Conservation (phyloP, 2,797 vertebrate species). For the Amphiprion clarkii region DNA sequence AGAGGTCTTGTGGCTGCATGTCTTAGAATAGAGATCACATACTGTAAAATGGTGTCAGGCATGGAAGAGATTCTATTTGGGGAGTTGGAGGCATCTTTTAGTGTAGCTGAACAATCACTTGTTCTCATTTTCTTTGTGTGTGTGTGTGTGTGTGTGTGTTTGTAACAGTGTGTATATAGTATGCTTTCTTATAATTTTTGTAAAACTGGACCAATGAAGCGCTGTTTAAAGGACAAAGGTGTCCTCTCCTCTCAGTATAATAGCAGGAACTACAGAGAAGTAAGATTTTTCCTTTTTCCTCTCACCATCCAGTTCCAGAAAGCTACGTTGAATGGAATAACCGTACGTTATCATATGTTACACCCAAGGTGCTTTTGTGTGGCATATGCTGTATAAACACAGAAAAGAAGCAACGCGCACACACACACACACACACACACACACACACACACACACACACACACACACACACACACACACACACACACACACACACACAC, state of each 20-base stretch:
- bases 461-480: too few species aligned
- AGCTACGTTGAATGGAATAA: constrained; percentile 63
- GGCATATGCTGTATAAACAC: constrained; percentile 52
- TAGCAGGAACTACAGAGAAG: constrained; percentile 13
- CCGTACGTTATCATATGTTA: constrained; percentile 79
- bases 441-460: not conserved
- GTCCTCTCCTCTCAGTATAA: not conserved
- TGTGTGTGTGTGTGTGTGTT: too few species aligned
- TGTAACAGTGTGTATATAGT: too few species aligned
- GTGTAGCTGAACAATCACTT: too few species aligned
- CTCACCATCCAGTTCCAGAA: constrained; percentile 57
- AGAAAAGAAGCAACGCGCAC: constrained; percentile 24
- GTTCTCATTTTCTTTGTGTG: too few species aligned
- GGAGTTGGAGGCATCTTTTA: too few species aligned
- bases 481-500: too few species aligned
- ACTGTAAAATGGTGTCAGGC: not conserved
- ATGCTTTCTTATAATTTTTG: too few species aligned
- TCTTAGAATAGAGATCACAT: constrained; percentile 1
- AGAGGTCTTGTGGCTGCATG: constrained; percentile 3
- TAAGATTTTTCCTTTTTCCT: constrained; percentile 34
- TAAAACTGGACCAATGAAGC: too few species aligned
- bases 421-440: constrained; percentile 10
- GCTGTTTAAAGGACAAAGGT: too few species aligned
- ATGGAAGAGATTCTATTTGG: too few species aligned
- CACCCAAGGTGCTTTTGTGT: constrained; percentile 68